Evolutionary conservation across 1,140 invertebrate genomes (phyloP).

Genomic region (Episyrphus balteatus): DNA sequence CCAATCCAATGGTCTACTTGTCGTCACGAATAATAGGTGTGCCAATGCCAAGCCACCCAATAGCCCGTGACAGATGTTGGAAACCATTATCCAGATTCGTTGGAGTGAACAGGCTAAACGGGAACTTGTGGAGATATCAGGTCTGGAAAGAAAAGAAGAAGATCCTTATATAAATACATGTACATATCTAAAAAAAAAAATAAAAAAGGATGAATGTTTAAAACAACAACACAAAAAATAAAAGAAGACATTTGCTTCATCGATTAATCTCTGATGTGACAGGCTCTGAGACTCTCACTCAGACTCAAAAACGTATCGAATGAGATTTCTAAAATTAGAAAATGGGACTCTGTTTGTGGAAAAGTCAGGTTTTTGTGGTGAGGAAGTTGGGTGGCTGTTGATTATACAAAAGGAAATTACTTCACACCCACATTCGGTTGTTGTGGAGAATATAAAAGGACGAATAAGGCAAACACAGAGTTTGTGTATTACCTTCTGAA

Average conservation of each 20-base stretch:
- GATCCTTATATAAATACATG: background rate
- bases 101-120: conserved; percentile 34
- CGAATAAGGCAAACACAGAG: no score
- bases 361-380: no score
- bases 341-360: no score
- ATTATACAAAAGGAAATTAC: no score
- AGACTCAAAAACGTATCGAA: background rate
- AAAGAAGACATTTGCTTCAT: no score
- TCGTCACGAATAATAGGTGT: conserved; percentile 32
- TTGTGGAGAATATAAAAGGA: background rate
- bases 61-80: conserved; percentile 36
- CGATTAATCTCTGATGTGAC: no score
- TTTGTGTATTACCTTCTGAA: no score
- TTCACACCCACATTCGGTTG: no score
- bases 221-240: no score
- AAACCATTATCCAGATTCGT: conserved; percentile 35
- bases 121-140: conserved; percentile 27
- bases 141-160: conserved; percentile 10
- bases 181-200: background rate
- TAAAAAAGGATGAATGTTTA: no score
- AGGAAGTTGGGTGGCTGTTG: no score
- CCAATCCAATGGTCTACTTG: conserved; percentile 33
- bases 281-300: background rate
- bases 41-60: conserved; percentile 35
- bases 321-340: no score